Conservation (phyloP, 2,888 invertebrate species). For the Meteorus cinctellus region DNA sequence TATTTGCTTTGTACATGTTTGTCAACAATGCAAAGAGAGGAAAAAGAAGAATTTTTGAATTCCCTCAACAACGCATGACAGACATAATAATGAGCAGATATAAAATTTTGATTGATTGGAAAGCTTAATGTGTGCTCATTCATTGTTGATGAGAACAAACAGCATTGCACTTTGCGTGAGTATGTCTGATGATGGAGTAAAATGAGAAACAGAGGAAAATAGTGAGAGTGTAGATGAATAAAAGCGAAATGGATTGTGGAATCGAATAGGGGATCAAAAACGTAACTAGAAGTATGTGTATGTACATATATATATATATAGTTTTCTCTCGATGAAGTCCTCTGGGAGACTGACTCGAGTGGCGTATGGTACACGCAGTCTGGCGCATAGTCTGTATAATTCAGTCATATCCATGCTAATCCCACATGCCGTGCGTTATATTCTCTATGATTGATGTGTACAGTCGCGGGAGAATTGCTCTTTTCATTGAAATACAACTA, state of each 20-base stretch:
- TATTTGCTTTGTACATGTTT: neutral
- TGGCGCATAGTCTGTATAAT: conserved; percentile 70
- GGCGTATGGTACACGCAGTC: conserved; percentile 68
- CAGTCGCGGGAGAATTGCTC: conserved; percentile 67
- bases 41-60: neutral
- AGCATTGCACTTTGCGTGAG: conserved; percentile 24
- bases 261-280: conserved; percentile 30
- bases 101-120: conserved; percentile 20
- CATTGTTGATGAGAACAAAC: conserved; percentile 23
- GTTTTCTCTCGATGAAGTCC: conserved; percentile 63
- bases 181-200: conserved; percentile 4
- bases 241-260: conserved; percentile 3
- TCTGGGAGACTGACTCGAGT: conserved; percentile 60
- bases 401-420: conserved; percentile 71
- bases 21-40: neutral
- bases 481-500: conserved; percentile 70
- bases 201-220: conserved; percentile 8
- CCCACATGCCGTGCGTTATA: conserved; percentile 65
- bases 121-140: neutral
- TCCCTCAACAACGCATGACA: neutral
- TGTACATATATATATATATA: conserved; percentile 26
- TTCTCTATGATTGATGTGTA: conserved; percentile 70
- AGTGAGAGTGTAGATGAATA: conserved; percentile 25
- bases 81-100: conserved; percentile 3
- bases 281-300: conserved; percentile 18